Evolutionary conservation across 2,888 invertebrate species (phyloP).

Genomic region (Agonum fuliginosum): DNA sequence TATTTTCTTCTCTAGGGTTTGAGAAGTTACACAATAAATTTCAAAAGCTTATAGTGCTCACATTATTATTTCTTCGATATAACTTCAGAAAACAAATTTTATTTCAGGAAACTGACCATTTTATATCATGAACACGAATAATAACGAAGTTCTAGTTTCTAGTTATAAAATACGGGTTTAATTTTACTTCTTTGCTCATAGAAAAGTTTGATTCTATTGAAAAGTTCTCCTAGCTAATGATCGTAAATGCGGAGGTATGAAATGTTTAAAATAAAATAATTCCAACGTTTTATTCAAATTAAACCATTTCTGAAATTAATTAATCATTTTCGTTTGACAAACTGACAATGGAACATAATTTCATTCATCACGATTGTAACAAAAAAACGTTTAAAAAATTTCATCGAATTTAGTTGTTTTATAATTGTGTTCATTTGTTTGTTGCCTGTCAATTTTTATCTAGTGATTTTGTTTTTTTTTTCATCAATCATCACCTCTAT

Average conservation of each 20-base stretch:
- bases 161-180: not conserved
- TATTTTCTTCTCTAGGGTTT: not conserved
- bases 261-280: constrained; percentile 21
- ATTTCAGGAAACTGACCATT: not conserved
- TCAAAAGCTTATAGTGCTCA: constrained; percentile 29
- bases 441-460: not conserved
- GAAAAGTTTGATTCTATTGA: constrained; percentile 8
- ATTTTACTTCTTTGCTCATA: not conserved
- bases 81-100: constrained; percentile 20
- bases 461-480: no score
- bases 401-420: constrained; percentile 20
- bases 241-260: constrained; percentile 14
- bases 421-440: constrained; percentile 37
- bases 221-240: constrained; percentile 17
- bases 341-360: constrained; percentile 10
- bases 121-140: not conserved
- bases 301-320: not conserved
- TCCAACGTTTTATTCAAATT: not conserved
- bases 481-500: no score
- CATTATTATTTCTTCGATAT: constrained; percentile 32
- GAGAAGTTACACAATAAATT: constrained; percentile 16
- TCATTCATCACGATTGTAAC: constrained; percentile 8
- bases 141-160: constrained; percentile 1
- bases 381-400: constrained; percentile 4
- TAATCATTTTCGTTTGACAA: constrained; percentile 7